phyloP scores from a whole-genome alignment of 2,113 vertebrate species.

The Notarius lentiginosus region DNA sequence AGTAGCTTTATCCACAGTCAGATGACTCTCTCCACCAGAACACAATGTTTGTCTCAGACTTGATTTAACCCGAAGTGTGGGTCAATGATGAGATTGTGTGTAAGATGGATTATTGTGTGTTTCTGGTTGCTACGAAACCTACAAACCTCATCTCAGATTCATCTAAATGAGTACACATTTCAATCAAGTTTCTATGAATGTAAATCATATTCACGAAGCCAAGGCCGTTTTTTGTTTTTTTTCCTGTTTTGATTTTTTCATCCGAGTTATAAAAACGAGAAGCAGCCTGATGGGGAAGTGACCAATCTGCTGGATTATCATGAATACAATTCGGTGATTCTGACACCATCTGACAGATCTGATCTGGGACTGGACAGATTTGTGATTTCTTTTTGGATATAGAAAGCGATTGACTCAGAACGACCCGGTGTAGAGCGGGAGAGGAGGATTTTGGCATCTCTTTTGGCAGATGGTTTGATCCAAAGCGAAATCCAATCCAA shows the following conservation, averaged over 20 bases:
- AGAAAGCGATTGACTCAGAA: slow-evolving; percentile 1
- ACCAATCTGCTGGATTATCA: neutral
- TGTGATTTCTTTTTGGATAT: neutral
- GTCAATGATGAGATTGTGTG: neutral
- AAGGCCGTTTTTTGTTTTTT: too few relatives aligned
- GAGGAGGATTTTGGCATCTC: neutral
- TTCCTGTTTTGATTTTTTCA: too few relatives aligned
- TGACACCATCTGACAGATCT: neutral
- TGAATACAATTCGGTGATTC: neutral
- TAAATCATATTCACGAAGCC: neutral
- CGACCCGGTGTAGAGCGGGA: neutral
- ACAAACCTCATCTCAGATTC: neutral
- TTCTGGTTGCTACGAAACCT: neutral
- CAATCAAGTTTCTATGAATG: neutral
- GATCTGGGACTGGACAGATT: neutral
- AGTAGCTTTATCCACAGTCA: slow-evolving; percentile 29
- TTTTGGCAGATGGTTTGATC: slow-evolving; percentile 20
- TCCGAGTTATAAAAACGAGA: too few relatives aligned
- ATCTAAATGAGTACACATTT: neutral
- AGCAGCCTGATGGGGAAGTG: neutral
- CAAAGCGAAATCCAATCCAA: neutral
- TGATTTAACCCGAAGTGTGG: neutral
- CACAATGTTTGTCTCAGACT: slow-evolving; percentile 41
- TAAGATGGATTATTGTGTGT: neutral
- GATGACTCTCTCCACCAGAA: slow-evolving; percentile 13